Percentiles rank a stretch among this genome's conserved stretches.
Conservation (phyloP, 2,797 vertebrate species). For the Acrossocheilus wenchowensis region DNA sequence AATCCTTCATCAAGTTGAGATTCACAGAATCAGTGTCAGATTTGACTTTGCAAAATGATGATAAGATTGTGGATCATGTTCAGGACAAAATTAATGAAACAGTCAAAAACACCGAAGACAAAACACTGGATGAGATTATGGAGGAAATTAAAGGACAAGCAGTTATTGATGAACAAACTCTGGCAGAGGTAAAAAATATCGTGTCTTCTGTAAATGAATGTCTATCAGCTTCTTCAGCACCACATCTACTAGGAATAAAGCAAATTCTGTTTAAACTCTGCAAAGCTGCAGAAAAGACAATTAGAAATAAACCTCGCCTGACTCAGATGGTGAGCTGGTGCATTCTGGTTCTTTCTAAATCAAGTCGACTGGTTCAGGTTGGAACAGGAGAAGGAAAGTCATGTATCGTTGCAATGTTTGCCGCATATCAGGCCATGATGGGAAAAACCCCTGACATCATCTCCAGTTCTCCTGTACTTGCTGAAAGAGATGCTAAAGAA, state of each 20-base stretch:
- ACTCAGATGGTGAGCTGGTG: conserved; percentile 76
- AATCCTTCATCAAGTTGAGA: conserved; percentile 67
- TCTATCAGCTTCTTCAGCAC: neutral
- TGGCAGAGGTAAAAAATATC: conserved; percentile 23
- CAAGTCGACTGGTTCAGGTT: conserved; percentile 68
- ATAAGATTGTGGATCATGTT: neutral
- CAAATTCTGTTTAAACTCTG: neutral
- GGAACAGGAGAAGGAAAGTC: conserved; percentile 74
- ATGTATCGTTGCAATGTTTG: conserved; percentile 75
- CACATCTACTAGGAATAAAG: neutral
- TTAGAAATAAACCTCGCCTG: conserved; percentile 54
- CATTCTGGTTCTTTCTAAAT: conserved; percentile 66
- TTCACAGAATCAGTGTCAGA: conserved; percentile 49
- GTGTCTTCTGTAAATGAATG: neutral
- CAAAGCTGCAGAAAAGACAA: conserved; percentile 3
- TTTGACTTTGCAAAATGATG: too few species aligned
- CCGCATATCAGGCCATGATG: conserved; percentile 60
- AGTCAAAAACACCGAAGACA: conserved; percentile 30
- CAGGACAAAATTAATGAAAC: conserved; percentile 4
- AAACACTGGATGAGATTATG: conserved; percentile 63
- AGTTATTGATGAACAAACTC: neutral
- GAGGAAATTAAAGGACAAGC: conserved; percentile 57
- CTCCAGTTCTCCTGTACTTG: conserved; percentile 57
- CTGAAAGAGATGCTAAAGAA: conserved; percentile 60
- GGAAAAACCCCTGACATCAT: conserved; percentile 54